Base-by-base conservation (phyloP, 2,888 invertebrate species). In the Watsonalla binaria region DNA sequence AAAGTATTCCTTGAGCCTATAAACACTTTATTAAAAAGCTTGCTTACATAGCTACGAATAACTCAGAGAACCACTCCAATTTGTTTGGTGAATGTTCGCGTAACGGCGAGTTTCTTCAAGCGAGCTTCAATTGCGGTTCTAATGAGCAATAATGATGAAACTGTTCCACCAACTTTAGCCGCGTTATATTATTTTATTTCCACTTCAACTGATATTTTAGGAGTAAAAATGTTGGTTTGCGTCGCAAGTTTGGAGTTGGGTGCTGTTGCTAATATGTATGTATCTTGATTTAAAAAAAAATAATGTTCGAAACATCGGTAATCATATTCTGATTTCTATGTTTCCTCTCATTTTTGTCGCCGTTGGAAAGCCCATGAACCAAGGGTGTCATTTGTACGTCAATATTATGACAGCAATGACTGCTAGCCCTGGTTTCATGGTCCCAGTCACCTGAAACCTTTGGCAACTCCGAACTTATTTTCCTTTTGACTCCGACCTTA, bases 141-240 rank as follows among this genome's bases (percentile, higher is more conserved):
- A 86, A 86, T 86, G 82, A 86, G 84, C 84, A 86, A 82, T 86
- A 84, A 86, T 82, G 81, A 84, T 78, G 84, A 72, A 84, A 81
- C 77, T 72, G 78, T 77, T 72, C 66, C 66, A 60, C 62, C 57
- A 72, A 76, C 73, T 75, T 76, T 68, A 60, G 62, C 61, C 55
- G 57, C 50, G 57, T 64, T 72, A 70, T 68, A 65, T 68, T 69
- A 70, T 73, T 74, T 75, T 70, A 72, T 72, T 71, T 66, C 62
- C 57, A 65, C 66, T 68, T 63, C 62, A 62, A 63, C 59, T 63
- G 56, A 63, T 65, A 67, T 65, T 64, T 66, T 54, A 57, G 54
- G 54, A 24, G 52, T 51, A 52, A 48, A 45, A 54, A 49, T 49
- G 49, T 49, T 49, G 24, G 24, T 24, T 24, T 24, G 24, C 24